A percentile compares a stretch with the other conserved stretches of the same genome.
Evolutionary conservation across 2,888 invertebrate genomes (phyloP).

Genomic region (Argyra leucocephala): DNA sequence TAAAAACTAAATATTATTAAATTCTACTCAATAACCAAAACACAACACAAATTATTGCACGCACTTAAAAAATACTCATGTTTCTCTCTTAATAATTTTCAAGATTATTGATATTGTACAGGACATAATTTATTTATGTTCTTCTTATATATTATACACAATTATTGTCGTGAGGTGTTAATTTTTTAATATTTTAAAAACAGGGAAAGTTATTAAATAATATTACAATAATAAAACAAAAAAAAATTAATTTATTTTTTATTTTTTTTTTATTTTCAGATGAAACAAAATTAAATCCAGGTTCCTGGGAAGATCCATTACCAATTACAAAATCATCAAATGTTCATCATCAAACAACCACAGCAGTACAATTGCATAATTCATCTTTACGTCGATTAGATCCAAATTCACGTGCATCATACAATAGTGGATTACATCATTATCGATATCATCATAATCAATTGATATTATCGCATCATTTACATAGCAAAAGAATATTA

Average conservation of each 20-base stretch:
- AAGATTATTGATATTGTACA: neutral
- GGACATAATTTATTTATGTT: neutral
- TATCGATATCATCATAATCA: constrained; percentile 20
- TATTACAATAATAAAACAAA: neutral
- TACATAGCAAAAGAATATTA: constrained; percentile 25
- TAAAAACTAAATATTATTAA: too few relatives aligned
- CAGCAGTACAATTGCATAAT: constrained; percentile 38
- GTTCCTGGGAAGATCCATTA: constrained; percentile 65
- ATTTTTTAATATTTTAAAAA: neutral
- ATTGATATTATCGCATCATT: constrained; percentile 29
- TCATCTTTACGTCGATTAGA: constrained; percentile 35
- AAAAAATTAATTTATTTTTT: constrained; percentile 7
- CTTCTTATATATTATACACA: neutral
- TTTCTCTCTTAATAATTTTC: neutral
- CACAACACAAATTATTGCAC: neutral
- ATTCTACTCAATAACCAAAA: too few relatives aligned
- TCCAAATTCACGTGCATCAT: constrained; percentile 28
- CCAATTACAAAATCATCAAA: constrained; percentile 26
- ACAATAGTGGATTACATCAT: constrained; percentile 19
- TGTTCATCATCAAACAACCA: constrained; percentile 31
- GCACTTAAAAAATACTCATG: neutral
- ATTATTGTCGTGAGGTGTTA: neutral
- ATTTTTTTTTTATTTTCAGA: constrained; percentile 47
- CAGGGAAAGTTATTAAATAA: neutral
- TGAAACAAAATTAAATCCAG: constrained; percentile 66